Conservation (phyloP, 2,113 vertebrate genomes). For the Macroglossus sobrinus region DNA sequence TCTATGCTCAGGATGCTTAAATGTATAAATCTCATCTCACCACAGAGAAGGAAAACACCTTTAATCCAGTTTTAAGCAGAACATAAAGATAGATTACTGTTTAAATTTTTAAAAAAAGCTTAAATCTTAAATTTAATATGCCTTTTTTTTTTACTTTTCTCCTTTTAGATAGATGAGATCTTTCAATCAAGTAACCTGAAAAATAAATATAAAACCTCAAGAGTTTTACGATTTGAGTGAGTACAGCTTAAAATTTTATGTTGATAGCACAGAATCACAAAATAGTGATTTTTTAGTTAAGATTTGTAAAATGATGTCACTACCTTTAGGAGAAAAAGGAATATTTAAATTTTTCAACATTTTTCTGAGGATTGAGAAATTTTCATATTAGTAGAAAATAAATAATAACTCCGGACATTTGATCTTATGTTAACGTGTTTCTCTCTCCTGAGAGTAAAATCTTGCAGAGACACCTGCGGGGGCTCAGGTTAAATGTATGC, state of each 20-base stretch:
- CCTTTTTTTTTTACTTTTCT: neutral
- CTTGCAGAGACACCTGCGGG: neutral
- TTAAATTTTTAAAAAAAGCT: neutral
- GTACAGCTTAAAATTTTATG: conserved; percentile 39
- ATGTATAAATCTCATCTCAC: neutral
- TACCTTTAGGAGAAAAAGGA: neutral
- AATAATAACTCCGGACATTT: neutral
- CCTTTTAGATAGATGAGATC: conserved; percentile 77
- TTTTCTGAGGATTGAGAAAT: neutral
- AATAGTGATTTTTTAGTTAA: neutral
- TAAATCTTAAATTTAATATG: neutral
- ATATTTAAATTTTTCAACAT: neutral
- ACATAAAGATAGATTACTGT: neutral
- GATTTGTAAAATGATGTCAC: neutral
- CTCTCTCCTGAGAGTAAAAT: neutral
- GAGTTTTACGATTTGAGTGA: conserved; percentile 81
- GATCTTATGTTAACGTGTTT: neutral
- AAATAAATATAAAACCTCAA: conserved; percentile 75
- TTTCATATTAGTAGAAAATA: neutral
- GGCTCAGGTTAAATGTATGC: neutral
- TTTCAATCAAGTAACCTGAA: conserved; percentile 81
- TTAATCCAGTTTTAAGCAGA: neutral
- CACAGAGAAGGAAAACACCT: neutral
- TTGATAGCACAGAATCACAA: neutral
- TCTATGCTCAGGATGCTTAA: neutral